These are phyloP conservation scores for Diglossa cyanea DNA, from an alignment of 2,797 vertebrate genomes.

Conservation along the genomic window DNA sequence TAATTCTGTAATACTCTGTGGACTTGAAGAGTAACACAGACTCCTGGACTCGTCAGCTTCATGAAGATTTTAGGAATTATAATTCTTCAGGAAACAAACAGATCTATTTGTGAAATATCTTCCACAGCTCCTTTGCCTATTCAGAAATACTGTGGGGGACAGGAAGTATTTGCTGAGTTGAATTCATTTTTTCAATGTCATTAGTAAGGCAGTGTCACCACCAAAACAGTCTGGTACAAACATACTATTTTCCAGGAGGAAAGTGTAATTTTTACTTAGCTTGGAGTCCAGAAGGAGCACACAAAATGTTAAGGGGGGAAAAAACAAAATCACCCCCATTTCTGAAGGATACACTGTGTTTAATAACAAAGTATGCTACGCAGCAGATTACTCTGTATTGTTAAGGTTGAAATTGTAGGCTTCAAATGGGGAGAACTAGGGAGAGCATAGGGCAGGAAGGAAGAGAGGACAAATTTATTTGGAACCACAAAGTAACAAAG, in stretches of 20 bases:
- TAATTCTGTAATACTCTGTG: background rate
- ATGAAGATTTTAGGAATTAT: background rate
- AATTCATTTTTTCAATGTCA: background rate
- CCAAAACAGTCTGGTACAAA: background rate
- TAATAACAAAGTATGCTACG: background rate
- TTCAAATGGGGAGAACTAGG: background rate
- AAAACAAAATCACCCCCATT: fast-evolving
- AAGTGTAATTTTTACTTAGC: background rate
- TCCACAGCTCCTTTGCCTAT: background rate
- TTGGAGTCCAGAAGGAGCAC: background rate
- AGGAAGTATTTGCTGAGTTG: background rate
- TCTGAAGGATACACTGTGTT: background rate
- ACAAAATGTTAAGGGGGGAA: fast-evolving
- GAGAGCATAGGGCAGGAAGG: fast-evolving
- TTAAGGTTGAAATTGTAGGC: background rate
- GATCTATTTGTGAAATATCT: background rate
- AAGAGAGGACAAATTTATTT: background rate
- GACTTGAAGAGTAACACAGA: background rate
- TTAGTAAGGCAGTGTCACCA: background rate
- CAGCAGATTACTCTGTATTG: background rate
- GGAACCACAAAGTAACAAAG: background rate
- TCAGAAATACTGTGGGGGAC: background rate
- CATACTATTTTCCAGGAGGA: background rate
- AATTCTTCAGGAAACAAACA: background rate
- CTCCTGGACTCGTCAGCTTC: background rate